Evolutionary conservation across 2,888 invertebrate genomes (phyloP).

Genomic region (Dioctria rufipes): DNA sequence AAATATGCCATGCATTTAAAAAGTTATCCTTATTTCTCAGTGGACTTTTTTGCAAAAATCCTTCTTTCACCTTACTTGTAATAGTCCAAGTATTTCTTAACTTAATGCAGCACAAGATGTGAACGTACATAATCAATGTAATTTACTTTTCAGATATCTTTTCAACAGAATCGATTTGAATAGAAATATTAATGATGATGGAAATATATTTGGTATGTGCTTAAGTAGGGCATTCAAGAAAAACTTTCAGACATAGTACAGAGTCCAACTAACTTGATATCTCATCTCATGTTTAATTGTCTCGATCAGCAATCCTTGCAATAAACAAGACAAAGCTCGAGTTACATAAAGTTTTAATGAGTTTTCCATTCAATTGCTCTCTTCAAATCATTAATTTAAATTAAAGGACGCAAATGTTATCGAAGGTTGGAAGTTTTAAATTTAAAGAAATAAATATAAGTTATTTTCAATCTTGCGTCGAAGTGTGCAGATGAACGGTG

Average conservation of each 20-base stretch:
- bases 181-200: slow-evolving; percentile 10
- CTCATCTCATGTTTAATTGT: background rate
- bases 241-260: background rate
- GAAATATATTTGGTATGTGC: background rate
- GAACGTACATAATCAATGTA: background rate
- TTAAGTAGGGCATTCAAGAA: slow-evolving; percentile 2
- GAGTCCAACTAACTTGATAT: background rate
- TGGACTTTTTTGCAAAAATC: background rate
- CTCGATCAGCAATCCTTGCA: background rate
- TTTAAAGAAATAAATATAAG: slow-evolving; percentile 13
- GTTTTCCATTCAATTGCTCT: slow-evolving; percentile 31
- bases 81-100: too few relatives aligned
- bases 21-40: background rate
- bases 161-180: background rate
- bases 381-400: slow-evolving; percentile 13
- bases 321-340: background rate
- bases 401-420: slow-evolving; percentile 24
- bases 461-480: background rate
- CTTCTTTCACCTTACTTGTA: background rate
- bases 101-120: too few relatives aligned
- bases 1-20: too few relatives aligned
- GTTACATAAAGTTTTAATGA: slow-evolving; percentile 38
- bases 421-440: slow-evolving; percentile 40
- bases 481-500: too few relatives aligned
- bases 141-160: background rate